Evolutionary conservation across 2,888 invertebrate genomes (phyloP), one percentile per base, ranked within the genome.

Genomic region (Agrochola lota): DNA sequence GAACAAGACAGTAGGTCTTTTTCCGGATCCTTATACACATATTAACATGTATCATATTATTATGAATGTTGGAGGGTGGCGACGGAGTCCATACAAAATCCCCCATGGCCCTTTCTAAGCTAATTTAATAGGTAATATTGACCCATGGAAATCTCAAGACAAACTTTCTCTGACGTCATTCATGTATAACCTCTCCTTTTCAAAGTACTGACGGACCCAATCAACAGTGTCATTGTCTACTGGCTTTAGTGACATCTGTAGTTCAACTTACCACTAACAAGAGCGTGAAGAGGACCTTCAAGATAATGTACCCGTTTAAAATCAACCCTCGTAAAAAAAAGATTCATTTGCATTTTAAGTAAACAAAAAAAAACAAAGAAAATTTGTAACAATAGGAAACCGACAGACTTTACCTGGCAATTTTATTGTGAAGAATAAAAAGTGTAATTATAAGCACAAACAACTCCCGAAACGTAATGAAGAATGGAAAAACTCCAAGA

Each of bases 361-460:
- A 75, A 60, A 43, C 30, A 76, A 79, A 70, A 79, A 55, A 68
- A 70, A 79, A 68, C 75, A 76, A 82, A 74, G 60, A 64, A 71
- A 80, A 75, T n/a, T 70, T 82, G 0, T 60, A 78, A 88, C 84
- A 88, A 87, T 84, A 75, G 71, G 64, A 78, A 88, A 70, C 78
- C 75, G 9, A 52, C 62, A 11, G 43, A 63, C 62, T 80, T 71
- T 74, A 80, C 83, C 71, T 70, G 79, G 73, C 30, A 72, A 80
- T 86, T 80, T 84, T 80, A 85, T 80, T 77, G 77, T 75, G 57
- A 23, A 70, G 68, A 83, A 89, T 83, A 82, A 83, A 87, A 87
- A 87, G 66, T 84, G 67, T 89, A 88, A 88, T 85, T 83, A 86
- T 75, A 80, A 81, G 60, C 49, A 78, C 77, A 86, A 89, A 81